Conservation (phyloP, 35 echinoderm and acorn worm genomes). For the Heliocidaris erythrogramma region DNA sequence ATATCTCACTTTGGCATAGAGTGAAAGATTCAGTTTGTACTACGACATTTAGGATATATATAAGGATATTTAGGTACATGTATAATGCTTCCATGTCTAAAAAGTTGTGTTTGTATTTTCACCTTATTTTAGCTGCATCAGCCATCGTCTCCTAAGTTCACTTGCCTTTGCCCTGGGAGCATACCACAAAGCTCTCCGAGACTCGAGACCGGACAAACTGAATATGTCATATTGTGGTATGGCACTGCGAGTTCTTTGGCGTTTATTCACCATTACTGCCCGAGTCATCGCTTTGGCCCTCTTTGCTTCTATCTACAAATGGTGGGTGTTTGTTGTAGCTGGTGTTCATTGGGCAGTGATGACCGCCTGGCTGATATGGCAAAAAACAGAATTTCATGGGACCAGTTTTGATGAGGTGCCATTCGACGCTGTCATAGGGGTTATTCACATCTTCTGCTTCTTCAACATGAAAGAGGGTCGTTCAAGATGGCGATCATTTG, state of each 20-base stretch:
- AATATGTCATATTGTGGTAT: conserved; percentile 75
- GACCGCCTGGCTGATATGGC: conserved; percentile 77
- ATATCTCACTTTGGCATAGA: too few species aligned
- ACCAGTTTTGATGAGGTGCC: conserved; percentile 75
- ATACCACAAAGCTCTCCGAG: conserved; percentile 50
- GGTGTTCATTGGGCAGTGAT: conserved; percentile 81
- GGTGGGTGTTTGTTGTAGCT: conserved; percentile 71
- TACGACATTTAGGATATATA: too few species aligned
- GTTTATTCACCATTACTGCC: conserved; percentile 77
- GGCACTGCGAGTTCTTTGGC: conserved; percentile 72
- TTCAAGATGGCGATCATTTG: conserved; percentile 58
- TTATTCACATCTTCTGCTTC: conserved; percentile 92
- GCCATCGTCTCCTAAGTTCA: conserved; percentile 77
- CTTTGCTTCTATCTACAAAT: conserved; percentile 79
- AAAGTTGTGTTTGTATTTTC: not conserved
- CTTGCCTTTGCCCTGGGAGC: conserved; percentile 81
- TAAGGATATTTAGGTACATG: too few species aligned
- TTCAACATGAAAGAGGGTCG: conserved; percentile 96
- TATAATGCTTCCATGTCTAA: too few species aligned
- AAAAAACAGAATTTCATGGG: conserved; percentile 80
- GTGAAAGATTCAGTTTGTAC: too few species aligned
- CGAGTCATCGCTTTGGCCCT: conserved; percentile 81
- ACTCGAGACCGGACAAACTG: conserved; percentile 67
- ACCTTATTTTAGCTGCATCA: conserved; percentile 64
- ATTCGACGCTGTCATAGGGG: conserved; percentile 89